Base-by-base conservation (phyloP, 1,140 invertebrate genomes). In the Calephelis virginiensis region DNA sequence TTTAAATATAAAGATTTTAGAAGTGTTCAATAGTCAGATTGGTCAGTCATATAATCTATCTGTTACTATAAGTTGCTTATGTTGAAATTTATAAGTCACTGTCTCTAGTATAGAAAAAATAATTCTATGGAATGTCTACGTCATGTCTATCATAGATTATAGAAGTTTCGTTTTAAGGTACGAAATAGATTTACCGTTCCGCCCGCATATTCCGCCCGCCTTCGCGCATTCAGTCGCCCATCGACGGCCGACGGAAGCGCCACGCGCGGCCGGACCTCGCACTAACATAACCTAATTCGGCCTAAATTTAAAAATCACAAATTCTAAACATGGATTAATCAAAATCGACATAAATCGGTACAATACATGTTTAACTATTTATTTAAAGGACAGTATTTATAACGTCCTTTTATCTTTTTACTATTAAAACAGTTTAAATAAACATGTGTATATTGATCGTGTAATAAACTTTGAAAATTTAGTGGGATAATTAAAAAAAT, bases 251-350 rank as follows among this genome's bases (percentile, higher is more conserved):
- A 81, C 72, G 63, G 68, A 68, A 84, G 82, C 84, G 84, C 82
- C 80, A 77, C 78, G 79, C 85, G 81, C 78, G 82, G 80, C 75
- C 50, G 47, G 49, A 63, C 61, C 68, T 46, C 67, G 70, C 71
- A 79, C 76, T 78, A 80, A 81, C 82, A 85, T 90, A 86, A 88
- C 84, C 87, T 86, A 66, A 71, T 67, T 74, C 76, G 78, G 78
- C 76, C 80, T 82, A 76, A 59, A 62, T 70, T 64, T 28, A 17
- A 64, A 43, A 53, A 64, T 14, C 17, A 69, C 47, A 69, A 61
- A 70, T 65, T 71, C 59, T 64, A 66, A 47, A 63, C 17, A 70
- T 47, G 53, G 37, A 47, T 56, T 61, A 63, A 63, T 62, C 56
- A 71, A 64, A 59, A 43, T 6, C 40, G 6, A 9, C 9, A 43